Percentiles rank a stretch among this genome's conserved stretches.
These are phyloP conservation scores for Magallana ariakensis DNA, from an alignment of 1,140 invertebrate genomes.

Conservation along the genomic window DNA sequence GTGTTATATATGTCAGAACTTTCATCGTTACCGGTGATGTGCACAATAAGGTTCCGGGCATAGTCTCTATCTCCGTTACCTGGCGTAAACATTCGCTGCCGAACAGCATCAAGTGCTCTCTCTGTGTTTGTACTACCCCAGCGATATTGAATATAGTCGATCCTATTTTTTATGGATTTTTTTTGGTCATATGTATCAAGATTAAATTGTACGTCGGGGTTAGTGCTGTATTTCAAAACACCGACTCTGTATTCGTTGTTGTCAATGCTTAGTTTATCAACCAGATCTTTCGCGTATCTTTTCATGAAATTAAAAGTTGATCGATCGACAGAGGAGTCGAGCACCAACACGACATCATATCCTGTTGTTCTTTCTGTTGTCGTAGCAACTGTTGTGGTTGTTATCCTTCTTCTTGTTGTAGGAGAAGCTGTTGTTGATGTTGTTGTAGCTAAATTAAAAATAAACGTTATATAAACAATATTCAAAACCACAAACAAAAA, in stretches of 20 bases:
- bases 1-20: conserved; percentile 58
- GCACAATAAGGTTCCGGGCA: conserved; percentile 71
- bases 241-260: conserved; percentile 69
- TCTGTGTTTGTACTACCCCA: conserved; percentile 66
- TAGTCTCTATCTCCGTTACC: conserved; percentile 71
- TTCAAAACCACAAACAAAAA: too few species aligned
- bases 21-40: conserved; percentile 70
- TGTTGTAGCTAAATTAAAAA: background rate
- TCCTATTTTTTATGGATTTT: conserved; percentile 55
- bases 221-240: conserved; percentile 69
- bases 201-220: conserved; percentile 68
- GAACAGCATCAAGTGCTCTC: conserved; percentile 67
- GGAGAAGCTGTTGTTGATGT: background rate
- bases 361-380: conserved; percentile 57
- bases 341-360: conserved; percentile 74
- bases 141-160: conserved; percentile 57
- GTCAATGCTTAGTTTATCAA: conserved; percentile 67
- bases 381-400: conserved; percentile 10
- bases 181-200: conserved; percentile 67
- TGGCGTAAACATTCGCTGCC: conserved; percentile 69
- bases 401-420: conserved; percentile 35
- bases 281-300: conserved; percentile 63
- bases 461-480: background rate
- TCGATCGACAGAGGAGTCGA: conserved; percentile 72
- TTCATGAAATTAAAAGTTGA: conserved; percentile 70